Conservation (phyloP, 2,888 invertebrate genomes). For the Odontocerum albicorne region DNA sequence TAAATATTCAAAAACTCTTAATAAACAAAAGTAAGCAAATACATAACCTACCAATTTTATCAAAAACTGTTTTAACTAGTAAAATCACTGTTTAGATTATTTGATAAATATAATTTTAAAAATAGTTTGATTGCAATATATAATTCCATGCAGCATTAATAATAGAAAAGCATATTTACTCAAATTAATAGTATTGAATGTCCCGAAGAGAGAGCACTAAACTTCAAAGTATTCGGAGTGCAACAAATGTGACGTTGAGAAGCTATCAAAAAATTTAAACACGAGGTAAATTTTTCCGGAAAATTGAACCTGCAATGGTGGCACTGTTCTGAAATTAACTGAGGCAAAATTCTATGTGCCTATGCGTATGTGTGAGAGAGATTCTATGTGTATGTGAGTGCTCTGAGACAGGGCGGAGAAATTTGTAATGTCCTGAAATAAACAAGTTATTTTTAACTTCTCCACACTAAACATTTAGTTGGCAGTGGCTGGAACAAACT, state of each 20-base stretch:
- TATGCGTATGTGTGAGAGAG: constrained; percentile 12
- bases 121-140: no score
- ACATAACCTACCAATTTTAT: no score
- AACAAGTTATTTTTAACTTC: constrained; percentile 10
- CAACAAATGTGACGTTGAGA: constrained; percentile 13
- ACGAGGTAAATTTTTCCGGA: constrained; percentile 10
- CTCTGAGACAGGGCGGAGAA: constrained; percentile 15
- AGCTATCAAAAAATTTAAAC: constrained; percentile 2
- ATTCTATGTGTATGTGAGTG: constrained; percentile 6
- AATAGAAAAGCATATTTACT: no score
- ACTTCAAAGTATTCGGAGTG: constrained; percentile 7
- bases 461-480: constrained; percentile 14
- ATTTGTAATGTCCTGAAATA: constrained; percentile 22
- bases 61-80: no score
- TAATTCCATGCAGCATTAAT: no score
- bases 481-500: no score
- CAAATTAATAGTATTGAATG: background rate
- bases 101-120: no score
- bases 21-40: no score
- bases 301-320: constrained; percentile 17
- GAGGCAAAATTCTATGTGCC: constrained; percentile 9
- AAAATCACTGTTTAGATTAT: no score
- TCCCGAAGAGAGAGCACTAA: background rate
- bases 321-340: constrained; percentile 22
- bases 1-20: no score